Percentiles rank a stretch among this genome's conserved stretches.
Evolutionary conservation across 2,797 vertebrate genomes (phyloP).

Genomic region (Hoplostethus atlanticus): DNA sequence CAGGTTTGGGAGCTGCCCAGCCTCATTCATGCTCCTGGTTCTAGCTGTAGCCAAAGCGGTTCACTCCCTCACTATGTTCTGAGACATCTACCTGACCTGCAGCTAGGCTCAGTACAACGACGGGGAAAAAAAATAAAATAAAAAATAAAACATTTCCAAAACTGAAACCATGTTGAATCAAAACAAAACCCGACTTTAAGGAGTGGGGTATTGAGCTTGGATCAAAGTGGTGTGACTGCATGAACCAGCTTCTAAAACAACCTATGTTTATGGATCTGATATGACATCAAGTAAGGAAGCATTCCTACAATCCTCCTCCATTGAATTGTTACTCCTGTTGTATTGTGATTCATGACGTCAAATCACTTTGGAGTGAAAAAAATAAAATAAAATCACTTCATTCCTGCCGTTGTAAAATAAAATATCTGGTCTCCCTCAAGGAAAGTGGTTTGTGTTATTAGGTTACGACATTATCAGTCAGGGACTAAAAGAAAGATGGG

Average conservation of each 20-base stretch:
- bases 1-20: conserved; percentile 6
- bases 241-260: conserved; percentile 10
- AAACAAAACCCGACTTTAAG: conserved; percentile 16
- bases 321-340: neutral
- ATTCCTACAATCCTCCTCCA: neutral
- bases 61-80: conserved; percentile 3
- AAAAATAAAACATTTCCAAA: conserved; percentile 37
- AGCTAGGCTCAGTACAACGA: conserved; percentile 13
- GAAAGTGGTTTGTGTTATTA: neutral
- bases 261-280: neutral
- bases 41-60: neutral
- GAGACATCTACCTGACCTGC: conserved; percentile 36
- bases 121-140: conserved; percentile 10
- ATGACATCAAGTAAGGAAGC: neutral
- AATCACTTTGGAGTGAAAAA: conserved; percentile 25
- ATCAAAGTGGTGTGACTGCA: conserved; percentile 46
- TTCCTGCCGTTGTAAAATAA: conserved; percentile 12
- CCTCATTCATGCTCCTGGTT: conserved; percentile 38
- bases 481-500: conserved; percentile 45
- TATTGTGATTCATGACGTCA: conserved; percentile 17
- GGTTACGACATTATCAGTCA: conserved; percentile 53
- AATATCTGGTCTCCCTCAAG: conserved; percentile 5
- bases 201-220: conserved; percentile 13
- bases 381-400: neutral
- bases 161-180: conserved; percentile 4